Conservation (phyloP, 2,797 vertebrate genomes). For the Mycteria americana region DNA sequence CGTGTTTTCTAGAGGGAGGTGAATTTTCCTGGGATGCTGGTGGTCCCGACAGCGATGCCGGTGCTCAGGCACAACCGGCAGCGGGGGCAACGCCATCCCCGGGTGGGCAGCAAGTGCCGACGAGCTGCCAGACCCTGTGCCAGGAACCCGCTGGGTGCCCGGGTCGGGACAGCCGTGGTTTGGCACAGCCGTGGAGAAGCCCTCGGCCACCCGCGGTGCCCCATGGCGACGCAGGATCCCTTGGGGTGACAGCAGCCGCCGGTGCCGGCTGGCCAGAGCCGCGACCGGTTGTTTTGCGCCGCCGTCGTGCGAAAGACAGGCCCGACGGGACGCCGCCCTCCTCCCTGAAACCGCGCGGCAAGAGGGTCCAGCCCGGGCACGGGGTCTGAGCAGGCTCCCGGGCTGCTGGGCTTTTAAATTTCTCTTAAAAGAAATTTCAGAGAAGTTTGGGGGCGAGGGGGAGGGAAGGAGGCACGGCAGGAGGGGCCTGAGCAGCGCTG, state of each 20-base stretch:
- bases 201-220: neutral
- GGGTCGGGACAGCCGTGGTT: neutral
- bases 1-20: neutral
- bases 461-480: neutral
- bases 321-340: neutral
- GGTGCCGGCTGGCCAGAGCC: neutral
- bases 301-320: neutral
- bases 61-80: neutral
- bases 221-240: neutral
- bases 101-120: neutral
- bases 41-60: neutral
- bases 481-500: neutral
- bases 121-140: neutral
- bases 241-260: neutral
- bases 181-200: neutral
- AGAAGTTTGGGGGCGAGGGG: neutral
- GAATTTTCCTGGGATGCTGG: neutral
- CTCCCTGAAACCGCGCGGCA: neutral
- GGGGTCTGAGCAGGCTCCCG: accelerated
- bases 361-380: neutral
- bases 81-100: neutral
- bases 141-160: neutral
- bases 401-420: neutral
- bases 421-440: neutral
- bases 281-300: no score